phyloP scores from a whole-genome alignment of 2,797 vertebrate genomes.

The Sarcophilus harrisii region DNA sequence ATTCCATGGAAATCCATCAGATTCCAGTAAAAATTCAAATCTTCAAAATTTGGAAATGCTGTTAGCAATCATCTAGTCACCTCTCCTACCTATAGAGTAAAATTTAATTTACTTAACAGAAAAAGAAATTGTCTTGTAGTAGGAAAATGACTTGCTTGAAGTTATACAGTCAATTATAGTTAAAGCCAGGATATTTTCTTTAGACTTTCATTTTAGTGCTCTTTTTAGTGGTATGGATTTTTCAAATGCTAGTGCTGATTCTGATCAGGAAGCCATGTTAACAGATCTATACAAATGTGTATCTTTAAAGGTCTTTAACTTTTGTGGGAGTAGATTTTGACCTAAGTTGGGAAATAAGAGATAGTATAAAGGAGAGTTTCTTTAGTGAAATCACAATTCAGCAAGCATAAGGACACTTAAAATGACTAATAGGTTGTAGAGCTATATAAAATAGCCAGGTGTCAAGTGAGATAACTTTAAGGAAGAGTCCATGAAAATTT shows the following conservation, averaged over 20 bases:
- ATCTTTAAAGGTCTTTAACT: background rate
- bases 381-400: background rate
- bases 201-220: background rate
- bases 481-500: background rate
- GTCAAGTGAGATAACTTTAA: background rate
- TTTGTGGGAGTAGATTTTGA: background rate
- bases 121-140: background rate
- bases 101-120: background rate
- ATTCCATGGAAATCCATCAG: background rate
- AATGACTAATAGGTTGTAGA: background rate
- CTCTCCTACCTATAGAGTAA: background rate
- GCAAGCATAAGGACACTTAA: background rate
- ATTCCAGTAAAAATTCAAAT: background rate
- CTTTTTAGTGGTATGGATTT: background rate
- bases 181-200: background rate
- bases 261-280: background rate
- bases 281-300: background rate
- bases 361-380: background rate
- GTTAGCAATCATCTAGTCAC: background rate
- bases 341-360: background rate
- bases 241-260: background rate
- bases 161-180: background rate
- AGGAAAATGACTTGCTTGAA: background rate
- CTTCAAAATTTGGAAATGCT: no score
- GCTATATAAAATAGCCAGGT: background rate